Evolutionary conservation across 2,888 invertebrate genomes (phyloP).

Genomic region (Digitonthophagus gazella): DNA sequence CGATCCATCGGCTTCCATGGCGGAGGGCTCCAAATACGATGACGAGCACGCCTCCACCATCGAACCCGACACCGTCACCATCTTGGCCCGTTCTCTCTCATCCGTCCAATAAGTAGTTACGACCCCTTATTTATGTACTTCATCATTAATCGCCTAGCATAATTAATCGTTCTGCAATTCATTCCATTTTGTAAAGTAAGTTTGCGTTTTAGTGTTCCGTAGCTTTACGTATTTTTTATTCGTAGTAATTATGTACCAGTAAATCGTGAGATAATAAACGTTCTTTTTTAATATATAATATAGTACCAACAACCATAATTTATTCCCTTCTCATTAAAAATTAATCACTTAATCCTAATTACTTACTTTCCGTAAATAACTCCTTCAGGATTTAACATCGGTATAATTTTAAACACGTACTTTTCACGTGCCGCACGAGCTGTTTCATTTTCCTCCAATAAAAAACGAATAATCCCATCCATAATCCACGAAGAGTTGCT

Average conservation of each 20-base stretch:
- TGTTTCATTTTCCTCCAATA: slow-evolving; percentile 58
- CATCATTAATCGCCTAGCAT: slow-evolving; percentile 27
- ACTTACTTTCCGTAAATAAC: slow-evolving; percentile 83
- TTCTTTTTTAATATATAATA: not conserved
- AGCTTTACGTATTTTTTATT: not conserved
- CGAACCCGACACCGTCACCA: slow-evolving; percentile 59
- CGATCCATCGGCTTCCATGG: slow-evolving; percentile 57
- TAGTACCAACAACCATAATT: too few relatives aligned
- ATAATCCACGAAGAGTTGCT: slow-evolving; percentile 88
- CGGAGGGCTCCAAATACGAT: slow-evolving; percentile 45
- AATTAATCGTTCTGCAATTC: slow-evolving; percentile 31
- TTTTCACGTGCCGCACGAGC: slow-evolving; percentile 61
- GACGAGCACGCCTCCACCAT: slow-evolving; percentile 57
- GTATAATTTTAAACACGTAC: slow-evolving; percentile 82
- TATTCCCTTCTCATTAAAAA: too few relatives aligned
- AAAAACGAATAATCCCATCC: slow-evolving; percentile 71
- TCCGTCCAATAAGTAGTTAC: slow-evolving; percentile 31
- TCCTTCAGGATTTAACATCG: slow-evolving; percentile 87
- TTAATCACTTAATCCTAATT: too few relatives aligned
- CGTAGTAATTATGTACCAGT: not conserved
- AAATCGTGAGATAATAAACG: not conserved
- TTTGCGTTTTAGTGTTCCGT: slow-evolving; percentile 18
- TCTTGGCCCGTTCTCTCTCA: slow-evolving; percentile 39
- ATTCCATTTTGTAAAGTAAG: slow-evolving; percentile 33
- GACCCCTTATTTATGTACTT: slow-evolving; percentile 30